Base-by-base conservation (phyloP, 2,888 invertebrate genomes). In the Galerucella pusilla region DNA sequence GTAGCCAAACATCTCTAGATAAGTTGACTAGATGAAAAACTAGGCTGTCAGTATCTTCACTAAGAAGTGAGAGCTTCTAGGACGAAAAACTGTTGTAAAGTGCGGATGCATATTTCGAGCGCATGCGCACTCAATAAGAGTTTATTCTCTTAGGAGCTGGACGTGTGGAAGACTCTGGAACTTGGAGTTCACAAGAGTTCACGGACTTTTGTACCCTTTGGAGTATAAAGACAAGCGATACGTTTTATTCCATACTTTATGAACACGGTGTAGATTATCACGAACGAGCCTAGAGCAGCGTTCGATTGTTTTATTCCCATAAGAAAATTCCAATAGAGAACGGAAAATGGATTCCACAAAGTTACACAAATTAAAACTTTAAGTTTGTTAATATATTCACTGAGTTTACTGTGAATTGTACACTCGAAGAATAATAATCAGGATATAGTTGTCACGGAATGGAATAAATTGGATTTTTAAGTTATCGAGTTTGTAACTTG, bases 361-460 rank as follows among this genome's bases (percentile, higher is more conserved):
- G 63, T 63, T 45, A 35, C n/a, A 35, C n/a, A 45, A 63, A 63
- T 63, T 63, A 63, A 63, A 63, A 25, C 63, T 63, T 28, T 1
- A 63, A 45, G 35, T 42, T 63, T n/a, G 63, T 63, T 63, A 63
- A 63, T 45, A 63, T 63, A 63, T 63, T 7, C 63, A 63, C 16
- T 9, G 63, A 52, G 52, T 52, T 52, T 52, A 52, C 52, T 52
- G 52, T 52, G 52, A 52, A 52, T 52, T 52, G 52, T 14, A 52
- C 52, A 52, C 52, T 52, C n/a, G 7, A 7, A n/a, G 52, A 52
- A 52, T 52, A 52, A 52, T 52, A 52, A 52, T 52, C 52, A 14
- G n/a, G 52, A 52, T 52, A 52, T 52, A 52, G 6, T 52, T 52
- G 52, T 52, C 52, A 52, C n/a, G 52, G n/a, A 52, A 52, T n/a